Evolutionary conservation across 2,113 vertebrate genomes (phyloP), one percentile per base, ranked within the genome.

Genomic region (Engraulis encrasicolus): DNA sequence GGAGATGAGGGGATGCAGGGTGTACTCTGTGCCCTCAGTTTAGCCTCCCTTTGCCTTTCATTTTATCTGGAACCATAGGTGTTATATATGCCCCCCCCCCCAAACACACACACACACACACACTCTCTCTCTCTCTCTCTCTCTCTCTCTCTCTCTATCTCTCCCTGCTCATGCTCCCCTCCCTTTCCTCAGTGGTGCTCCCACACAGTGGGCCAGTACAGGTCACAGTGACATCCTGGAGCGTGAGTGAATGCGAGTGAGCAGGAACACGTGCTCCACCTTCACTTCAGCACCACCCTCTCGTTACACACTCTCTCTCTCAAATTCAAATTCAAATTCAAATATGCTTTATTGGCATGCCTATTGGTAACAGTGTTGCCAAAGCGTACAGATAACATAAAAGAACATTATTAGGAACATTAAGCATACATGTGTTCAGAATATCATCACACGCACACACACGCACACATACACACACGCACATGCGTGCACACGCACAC

Each of bases 221-320:
- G 90, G 90, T 93, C 91, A 92, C 3, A 74, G 83, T 91, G 91
- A 93, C 92, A 91, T 90, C 82, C 86, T 91, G 87, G 58, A 66
- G 45, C 81, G 81, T 79, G 52, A 48, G 82, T 45, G 66, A 81
- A 84, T 71, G 81, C 52, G 81, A 82, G 78, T 50, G 58, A 66
- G 58, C 58, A 31, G 58, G 58, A 66, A 66, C 58, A 66, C 58
- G 58, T 66, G 58, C 0, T n/a, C n/a, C n/a, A n/a, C n/a, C n/a
- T n/a, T n/a, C n/a, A 66, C 58, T 15, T 66, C 27, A 11, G 12
- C 58, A 66, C 58, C 58, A 17, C 58, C 23, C 58, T 66, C 58
- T 66, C 52, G 5, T n/a, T 23, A 1, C 54, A 19, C 40, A 5
- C 4, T 45, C 40, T 45, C 40, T 45, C 4, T 45, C 40, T 45